These are phyloP conservation scores for Tetramorium simillimum DNA, from an alignment of 1,140 invertebrate genomes.

Conservation along the genomic window DNA sequence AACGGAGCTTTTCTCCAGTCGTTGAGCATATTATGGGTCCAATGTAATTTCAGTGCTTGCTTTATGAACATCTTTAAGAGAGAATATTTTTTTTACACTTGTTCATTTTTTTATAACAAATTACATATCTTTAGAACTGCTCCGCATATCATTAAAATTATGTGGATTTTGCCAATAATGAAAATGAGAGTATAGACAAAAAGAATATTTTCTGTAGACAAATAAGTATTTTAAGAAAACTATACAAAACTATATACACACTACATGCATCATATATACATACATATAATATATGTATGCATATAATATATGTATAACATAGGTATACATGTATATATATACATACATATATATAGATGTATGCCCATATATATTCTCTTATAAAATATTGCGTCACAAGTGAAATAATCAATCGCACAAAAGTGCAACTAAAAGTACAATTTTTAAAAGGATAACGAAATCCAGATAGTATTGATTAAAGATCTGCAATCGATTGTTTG, in stretches of 20 bases:
- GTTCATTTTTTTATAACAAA: conserved; percentile 63
- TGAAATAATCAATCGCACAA: conserved; percentile 19
- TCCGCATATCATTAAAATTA: conserved; percentile 61
- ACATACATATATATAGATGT: not conserved
- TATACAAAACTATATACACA: conserved; percentile 14
- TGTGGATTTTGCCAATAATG: conserved; percentile 57
- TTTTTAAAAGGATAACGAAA: conserved; percentile 7
- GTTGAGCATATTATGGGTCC: conserved; percentile 43
- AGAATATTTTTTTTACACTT: conserved; percentile 27
- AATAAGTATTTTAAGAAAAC: conserved; percentile 58
- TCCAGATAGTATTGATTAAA: conserved; percentile 15
- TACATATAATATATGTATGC: not conserved
- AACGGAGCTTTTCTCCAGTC: conserved; percentile 70
- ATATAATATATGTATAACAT: not conserved
- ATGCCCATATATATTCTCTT: not conserved
- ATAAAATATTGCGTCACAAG: not conserved
- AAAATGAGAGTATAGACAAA: conserved; percentile 57
- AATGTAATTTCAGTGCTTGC: conserved; percentile 60
- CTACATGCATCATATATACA: not conserved
- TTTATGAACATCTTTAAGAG: conserved; percentile 44
- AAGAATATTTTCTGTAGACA: conserved; percentile 29
- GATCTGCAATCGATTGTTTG: conserved; percentile 32
- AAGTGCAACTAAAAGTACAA: conserved; percentile 57
- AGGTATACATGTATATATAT: not conserved
- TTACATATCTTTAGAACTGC: conserved; percentile 67